Evolutionary conservation across 2,888 invertebrate species (phyloP), one percentile per base, ranked within the genome.

Genomic region (Dione juno): DNA sequence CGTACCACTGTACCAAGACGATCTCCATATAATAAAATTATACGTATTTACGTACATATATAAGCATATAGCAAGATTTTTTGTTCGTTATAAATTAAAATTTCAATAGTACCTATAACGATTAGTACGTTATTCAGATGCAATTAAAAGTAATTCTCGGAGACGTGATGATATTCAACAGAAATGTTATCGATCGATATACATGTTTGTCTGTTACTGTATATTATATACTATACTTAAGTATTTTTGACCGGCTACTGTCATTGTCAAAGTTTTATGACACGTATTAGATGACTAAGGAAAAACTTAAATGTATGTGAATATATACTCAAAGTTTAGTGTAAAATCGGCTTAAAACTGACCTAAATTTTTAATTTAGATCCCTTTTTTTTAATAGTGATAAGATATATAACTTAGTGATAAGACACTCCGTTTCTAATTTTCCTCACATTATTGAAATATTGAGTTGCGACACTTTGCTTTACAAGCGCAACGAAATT

Each of bases 181-280:
- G 83, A 82, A 83, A 82, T 63, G 2, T 74, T 67, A 77, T 84
- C 82, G 81, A 80, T 81, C 74, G 77, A n/a, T 59, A 41, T 48
- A 48, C 16, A n/a, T 48, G 5, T 16, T 16, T 48, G 16, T 48
- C 14, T 19, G 41, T 41, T n/a, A n/a, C n/a, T n/a, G n/a, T n/a
- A n/a, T n/a, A n/a, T n/a, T n/a, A 35, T 5, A 3, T 54, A n/a
- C 9, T 37, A n/a, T 37, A 28, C 21, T 21, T 28, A 72, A 53
- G 21, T 53, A 53, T 21, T 53, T 28, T 28, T 28, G 21, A n/a
- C 21, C 28, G 28, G n/a, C n/a, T n/a, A 28, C 28, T 28, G 28
- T 28, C 5, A 28, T 28, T n/a, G n/a, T n/a, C n/a, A 28, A 28
- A 28, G 28, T 28, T 28, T 28, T 28, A 5, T 28, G 28, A 28